Evolutionary conservation across 2,113 vertebrate genomes (phyloP).

Genomic region (Menidia beryllina): DNA sequence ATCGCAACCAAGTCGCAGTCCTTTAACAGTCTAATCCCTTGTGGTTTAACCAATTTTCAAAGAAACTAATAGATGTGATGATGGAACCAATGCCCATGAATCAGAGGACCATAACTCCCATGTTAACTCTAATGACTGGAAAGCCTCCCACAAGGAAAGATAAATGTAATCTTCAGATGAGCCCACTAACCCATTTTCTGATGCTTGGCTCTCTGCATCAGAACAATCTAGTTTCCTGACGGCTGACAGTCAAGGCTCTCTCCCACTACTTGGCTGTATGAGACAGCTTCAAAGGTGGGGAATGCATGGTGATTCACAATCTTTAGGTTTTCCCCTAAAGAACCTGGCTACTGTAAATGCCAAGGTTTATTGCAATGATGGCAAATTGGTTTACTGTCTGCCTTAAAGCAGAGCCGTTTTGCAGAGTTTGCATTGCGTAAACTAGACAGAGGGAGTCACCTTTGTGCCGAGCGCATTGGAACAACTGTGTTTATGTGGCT

Average conservation of each 20-base stretch:
- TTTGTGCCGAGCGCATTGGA: neutral
- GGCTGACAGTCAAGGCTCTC: neutral
- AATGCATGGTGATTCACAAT: no score
- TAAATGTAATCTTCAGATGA: neutral
- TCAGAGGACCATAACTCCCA: neutral
- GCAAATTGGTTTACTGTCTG: neutral
- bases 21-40: neutral
- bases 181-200: neutral
- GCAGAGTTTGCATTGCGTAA: no score
- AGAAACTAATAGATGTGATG: neutral
- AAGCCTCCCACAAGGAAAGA: neutral
- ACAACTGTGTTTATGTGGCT: neutral
- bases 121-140: neutral
- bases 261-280: neutral
- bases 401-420: no score
- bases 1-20: neutral
- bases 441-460: no score
- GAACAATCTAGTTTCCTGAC: neutral
- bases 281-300: neutral
- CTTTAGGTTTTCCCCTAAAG: neutral
- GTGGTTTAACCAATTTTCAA: neutral
- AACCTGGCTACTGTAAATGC: neutral
- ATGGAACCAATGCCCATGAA: neutral
- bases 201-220: neutral
- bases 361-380: neutral